Evolutionary conservation across 2,113 vertebrate species (phyloP), one percentile per base, ranked within the genome.

Genomic region (Cathartes aura): DNA sequence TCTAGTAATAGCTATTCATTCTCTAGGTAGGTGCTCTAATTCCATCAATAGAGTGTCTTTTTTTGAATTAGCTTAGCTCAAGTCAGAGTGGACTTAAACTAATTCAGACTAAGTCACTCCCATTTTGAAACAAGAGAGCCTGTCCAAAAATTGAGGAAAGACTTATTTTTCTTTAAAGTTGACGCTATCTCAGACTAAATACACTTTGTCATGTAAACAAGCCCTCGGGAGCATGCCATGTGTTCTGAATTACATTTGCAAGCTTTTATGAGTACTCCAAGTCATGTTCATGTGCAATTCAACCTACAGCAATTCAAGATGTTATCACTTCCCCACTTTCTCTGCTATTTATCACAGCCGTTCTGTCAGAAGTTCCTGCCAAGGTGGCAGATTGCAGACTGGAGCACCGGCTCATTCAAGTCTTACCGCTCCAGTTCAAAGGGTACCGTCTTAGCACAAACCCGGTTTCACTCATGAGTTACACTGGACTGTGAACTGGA

Each of bases 171-270:
- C 81, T 93, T 75, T 71, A 27, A 92, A 75, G 43, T 24, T 96
- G 89, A 68, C 81, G 42, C 36, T 72, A 21, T 79, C 66, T 93
- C 76, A 82, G 60, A 29, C 89, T 91, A 82, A 95, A 89, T 56
- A 84, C 56, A 43, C 30, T 87, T 71, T 47, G 64, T 82, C 9
- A 3, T 87, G 47, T 91, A 95, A 91, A 97, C 90, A 93, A 91
- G 74, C 56, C 66, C 11, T 11, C 0, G 4, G 68, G 53, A 97
- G 22, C 27, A 17, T 62, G 66, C 72, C 56, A 30, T 89, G 62
- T 95, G 64, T 68, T 89, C 79, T 84, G 90, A 84, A 92, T 89
- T 79, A 75, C 52, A 67, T 75, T 92, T 89, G 68, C 60, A 84
- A 92, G 89, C 36, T 74, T 73, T 87, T 87, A 27, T 89, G 80